Evolutionary conservation across 2,888 invertebrate species (phyloP).

Genomic region (Melipona bicolor): DNA sequence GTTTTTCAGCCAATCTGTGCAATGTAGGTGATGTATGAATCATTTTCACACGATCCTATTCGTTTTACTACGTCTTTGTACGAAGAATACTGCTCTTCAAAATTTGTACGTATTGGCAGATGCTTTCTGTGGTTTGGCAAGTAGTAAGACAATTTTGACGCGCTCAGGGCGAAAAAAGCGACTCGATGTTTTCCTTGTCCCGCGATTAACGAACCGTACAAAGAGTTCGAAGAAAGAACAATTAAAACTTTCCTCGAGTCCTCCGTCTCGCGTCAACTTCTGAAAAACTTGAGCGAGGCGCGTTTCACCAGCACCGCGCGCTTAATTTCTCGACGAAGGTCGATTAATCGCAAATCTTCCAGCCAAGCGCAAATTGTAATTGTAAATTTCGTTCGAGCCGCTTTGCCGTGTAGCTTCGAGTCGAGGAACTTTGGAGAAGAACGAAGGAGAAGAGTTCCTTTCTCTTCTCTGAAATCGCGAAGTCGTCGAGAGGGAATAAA

Average conservation of each 20-base stretch:
- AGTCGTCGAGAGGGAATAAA: neutral
- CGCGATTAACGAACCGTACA: constrained; percentile 14
- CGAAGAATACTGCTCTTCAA: neutral
- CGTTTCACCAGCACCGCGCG: neutral
- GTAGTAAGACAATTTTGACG: neutral
- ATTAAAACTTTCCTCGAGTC: constrained; percentile 23
- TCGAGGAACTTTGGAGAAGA: neutral
- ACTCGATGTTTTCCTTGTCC: neutral
- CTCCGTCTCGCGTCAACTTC: constrained; percentile 3
- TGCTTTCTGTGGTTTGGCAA: neutral
- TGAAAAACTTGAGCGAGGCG: neutral
- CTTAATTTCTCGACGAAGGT: neutral
- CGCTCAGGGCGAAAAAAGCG: neutral
- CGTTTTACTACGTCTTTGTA: neutral
- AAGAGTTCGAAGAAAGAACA: constrained; percentile 16
- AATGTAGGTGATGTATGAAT: neutral
- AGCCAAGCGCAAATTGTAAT: neutral
- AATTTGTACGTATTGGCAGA: neutral
- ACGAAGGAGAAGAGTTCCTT: neutral
- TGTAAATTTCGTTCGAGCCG: neutral
- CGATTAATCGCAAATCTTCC: constrained; percentile 11
- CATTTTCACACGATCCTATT: neutral
- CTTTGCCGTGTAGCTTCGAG: too few species aligned
- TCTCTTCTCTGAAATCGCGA: neutral
- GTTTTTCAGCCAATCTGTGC: neutral